Evolutionary conservation across 2,113 vertebrate species (phyloP), one percentile per base, ranked within the genome.

Genomic region (Pelmatolapia mariae): DNA sequence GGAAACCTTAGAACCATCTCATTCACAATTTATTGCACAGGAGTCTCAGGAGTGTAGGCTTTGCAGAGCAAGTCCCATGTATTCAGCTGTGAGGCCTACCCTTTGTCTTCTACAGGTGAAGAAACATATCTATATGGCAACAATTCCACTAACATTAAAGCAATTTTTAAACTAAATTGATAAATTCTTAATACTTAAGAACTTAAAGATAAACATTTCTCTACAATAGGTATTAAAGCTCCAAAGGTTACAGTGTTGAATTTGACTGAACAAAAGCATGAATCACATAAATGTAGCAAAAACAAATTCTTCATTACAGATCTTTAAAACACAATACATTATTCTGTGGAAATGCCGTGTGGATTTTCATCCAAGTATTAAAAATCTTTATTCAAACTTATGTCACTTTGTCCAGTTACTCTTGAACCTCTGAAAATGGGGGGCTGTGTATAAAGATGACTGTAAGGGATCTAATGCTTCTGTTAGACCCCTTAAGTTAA

Each of bases 1-100:
- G 24, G 26, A 80, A 88, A 61, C 83, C 54, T 81, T 16, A 43
- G 52, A 84, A 90, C 88, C 83, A 7, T 8, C 33, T 88, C 73
- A 54, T 87, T 68, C 43, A 81, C 50, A 86, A 56, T 91, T 73
- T 68, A 90, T 83, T 52, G n/a, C 57, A 57, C 5, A 19, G 12
- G 33, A 16, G n/a, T 29, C 24, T 29, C 45, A 79, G 31, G 40
- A 56, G 26, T n/a, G 6, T 43, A 50, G n/a, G 68, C 15, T 45
- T 85, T 80, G 24, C 36, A 54, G 61, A 73, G 36, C 52, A 5
- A 6, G 26, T 71, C 63, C 19, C 4, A 47, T 26, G 33, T 26
- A 6, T 3, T 82, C 38, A 76, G 15, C 56, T 36, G 12, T 43
- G 7, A 22, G 19, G 57, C 83, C 38, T 71, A 33, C 31, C 61